Evolutionary conservation across 2,888 invertebrate genomes (phyloP), one percentile per base, ranked within the genome.

Genomic region (Stenoptilia bipunctidactyla): DNA sequence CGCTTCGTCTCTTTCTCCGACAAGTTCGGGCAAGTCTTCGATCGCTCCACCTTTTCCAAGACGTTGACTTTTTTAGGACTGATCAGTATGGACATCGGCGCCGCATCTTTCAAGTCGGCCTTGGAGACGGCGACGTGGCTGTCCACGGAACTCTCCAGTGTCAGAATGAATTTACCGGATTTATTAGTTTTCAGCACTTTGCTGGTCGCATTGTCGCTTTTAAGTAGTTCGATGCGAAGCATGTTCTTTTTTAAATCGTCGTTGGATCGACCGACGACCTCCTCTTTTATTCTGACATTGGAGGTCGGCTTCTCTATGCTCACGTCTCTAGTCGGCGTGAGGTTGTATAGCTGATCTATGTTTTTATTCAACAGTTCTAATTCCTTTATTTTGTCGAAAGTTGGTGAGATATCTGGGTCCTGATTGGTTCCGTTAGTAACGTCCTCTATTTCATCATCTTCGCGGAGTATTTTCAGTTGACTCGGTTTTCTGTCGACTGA

Each of bases 151-250:
- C 67, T 70, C 44, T 70, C 58, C 0, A 77, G 61, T 1, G 68
- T 50, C 1, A 75, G 4, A 3, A 20, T 30, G 27, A 61, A 34
- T 4, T 20, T 20, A 3, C 20, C 20, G 8, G 20, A 20, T 20
- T 8, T 8, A 8, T 20, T 20, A 3, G 20, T 20, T 20, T 20
- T 8, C 8, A 20, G 8, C 20, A 20, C 20, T 20, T 20, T 20
- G 20, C 8, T 20, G 20, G 45, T 45, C 1, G 51, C 40, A 25
- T 54, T 52, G 2, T 62, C 36, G 35, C 55, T 56, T 12, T 54
- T 61, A 48, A 74, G 66, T 6, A 73, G 54, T 56, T 72, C 69
- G 1, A 72, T 56, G 42, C 53, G 44, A 1, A 72, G 47, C 15
- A 65, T 15, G 48, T 66, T 63, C 15, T 48, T 47, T 1, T 55